Evolutionary conservation across 1,140 invertebrate species (phyloP).

Genomic region (Bombus soroeensis): DNA sequence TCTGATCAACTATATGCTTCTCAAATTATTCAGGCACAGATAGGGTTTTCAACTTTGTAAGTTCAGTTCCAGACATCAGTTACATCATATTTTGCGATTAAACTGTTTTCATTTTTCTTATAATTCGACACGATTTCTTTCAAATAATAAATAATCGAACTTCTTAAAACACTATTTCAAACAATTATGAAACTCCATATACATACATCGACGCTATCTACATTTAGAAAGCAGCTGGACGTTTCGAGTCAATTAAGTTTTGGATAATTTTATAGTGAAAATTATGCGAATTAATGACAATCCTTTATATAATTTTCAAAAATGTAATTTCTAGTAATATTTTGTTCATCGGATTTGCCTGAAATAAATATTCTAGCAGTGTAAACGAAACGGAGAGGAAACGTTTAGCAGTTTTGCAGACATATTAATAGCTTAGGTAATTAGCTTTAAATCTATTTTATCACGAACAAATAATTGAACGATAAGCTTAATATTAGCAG

Average conservation of each 20-base stretch:
- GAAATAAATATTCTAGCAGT: background rate
- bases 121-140: background rate
- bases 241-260: background rate
- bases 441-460: background rate
- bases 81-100: background rate
- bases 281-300: background rate
- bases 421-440: background rate
- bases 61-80: background rate
- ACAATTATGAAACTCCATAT: background rate
- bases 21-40: background rate
- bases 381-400: background rate
- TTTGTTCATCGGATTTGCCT: background rate
- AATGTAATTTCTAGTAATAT: background rate
- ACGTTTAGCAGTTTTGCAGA: background rate
- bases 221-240: background rate
- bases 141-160: background rate
- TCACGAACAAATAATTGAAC: background rate
- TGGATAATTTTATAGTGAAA: background rate
- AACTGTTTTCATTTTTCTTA: background rate
- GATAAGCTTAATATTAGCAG: background rate
- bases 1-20: conserved; percentile 5
- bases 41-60: background rate
- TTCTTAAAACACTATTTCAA: background rate
- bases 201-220: background rate
- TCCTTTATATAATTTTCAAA: background rate